Evolutionary conservation across 2,113 vertebrate species (phyloP), one percentile per base, ranked within the genome.

Genomic region (Mustela nigripes): DNA sequence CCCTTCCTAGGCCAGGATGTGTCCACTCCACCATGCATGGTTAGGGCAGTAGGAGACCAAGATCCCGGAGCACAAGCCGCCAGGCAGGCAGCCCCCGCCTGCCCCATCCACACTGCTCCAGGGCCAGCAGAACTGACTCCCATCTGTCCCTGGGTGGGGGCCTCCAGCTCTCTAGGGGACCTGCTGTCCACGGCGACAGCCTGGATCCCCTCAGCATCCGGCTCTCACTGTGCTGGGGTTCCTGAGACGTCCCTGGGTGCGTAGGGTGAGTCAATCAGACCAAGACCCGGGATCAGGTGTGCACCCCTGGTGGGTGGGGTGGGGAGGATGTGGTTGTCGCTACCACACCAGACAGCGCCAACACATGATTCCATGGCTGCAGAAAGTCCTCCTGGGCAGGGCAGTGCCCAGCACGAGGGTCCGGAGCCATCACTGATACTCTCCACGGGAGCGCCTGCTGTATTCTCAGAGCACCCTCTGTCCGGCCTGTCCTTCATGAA

Each of bases 1-100:
- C 83, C 50, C 39, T 8, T 21, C 48, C 62, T 36, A 21, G n/a
- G 31, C 50, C 26, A 10, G 31, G 6, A 60, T 10, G 42, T 8
- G 4, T 42, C 73, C 28, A 0, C 74, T 18, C 53, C 7, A 1
- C 50, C 15, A 7, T 0, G 16, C 84, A 58, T 4, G 0, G 15
- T 0, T 0, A 9, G 1, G 11, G n/a, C 14, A 0, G 48, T n/a
- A 10, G 15, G 26, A 22, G 26, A 7, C 53, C 11, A 14, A 24
- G 0, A 0, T 42, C 3, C 1, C 1, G 0, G 36, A 39, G 60
- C 24, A 16, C 1, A 0, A 21, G 31, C 71, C 31, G 1, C 73
- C 9, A 33, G 31, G 42, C 9, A 33, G 31, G 42, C 19, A 6
- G 18, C 45, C 33, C 18, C 89, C 7, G 10, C 24, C 63, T n/a